Evolutionary conservation across 2,113 vertebrate species (phyloP).

Genomic region (Ellobius talpinus): DNA sequence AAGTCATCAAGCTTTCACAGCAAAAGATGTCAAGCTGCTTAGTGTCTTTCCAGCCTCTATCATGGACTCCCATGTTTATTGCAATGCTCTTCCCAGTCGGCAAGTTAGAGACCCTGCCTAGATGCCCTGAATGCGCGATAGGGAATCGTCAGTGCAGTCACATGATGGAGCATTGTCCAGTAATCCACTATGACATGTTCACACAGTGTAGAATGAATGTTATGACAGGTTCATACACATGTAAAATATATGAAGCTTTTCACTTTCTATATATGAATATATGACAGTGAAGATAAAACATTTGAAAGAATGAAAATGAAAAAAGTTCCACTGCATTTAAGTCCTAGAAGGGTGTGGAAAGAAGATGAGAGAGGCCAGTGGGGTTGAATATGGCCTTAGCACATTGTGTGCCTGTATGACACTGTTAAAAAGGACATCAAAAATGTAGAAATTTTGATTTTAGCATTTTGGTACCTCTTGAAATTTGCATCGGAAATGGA

Average conservation of each 20-base stretch:
- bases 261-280: neutral
- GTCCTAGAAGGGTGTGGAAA: neutral
- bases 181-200: neutral
- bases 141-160: fast-evolving
- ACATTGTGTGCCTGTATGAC: neutral
- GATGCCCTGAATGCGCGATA: neutral
- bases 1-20: neutral
- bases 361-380: neutral
- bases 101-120: neutral
- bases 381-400: neutral
- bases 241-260: neutral
- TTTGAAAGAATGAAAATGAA: neutral
- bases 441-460: neutral
- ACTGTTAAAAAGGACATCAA: neutral
- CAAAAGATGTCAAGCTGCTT: too few relatives aligned
- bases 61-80: too few relatives aligned
- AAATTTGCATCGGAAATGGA: neutral
- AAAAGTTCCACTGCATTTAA: neutral
- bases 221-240: too few relatives aligned
- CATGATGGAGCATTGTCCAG: neutral
- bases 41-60: neutral
- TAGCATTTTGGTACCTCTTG: neutral
- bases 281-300: neutral
- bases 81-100: neutral
- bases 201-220: too few relatives aligned